Percentiles rank a stretch among this genome's conserved stretches.
Evolutionary conservation across 1,140 invertebrate genomes (phyloP).

Genomic region (Solen grandis): DNA sequence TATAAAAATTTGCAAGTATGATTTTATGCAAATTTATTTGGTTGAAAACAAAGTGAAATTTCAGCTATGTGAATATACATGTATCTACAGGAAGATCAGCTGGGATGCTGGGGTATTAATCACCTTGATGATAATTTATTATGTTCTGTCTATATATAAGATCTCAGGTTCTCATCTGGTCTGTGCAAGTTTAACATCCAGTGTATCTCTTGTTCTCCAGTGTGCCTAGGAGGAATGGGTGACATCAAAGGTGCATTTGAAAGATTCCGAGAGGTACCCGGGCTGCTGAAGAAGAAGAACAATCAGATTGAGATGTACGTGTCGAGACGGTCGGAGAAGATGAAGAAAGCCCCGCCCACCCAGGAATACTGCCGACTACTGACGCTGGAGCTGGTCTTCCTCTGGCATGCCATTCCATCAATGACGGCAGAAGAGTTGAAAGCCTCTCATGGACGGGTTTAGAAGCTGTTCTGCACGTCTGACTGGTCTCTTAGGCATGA

Average conservation of each 20-base stretch:
- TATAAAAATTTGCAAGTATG: too few relatives aligned
- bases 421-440: conserved; percentile 82
- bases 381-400: conserved; percentile 86
- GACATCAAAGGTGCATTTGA: conserved; percentile 79
- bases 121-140: too few relatives aligned
- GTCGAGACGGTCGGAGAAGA: conserved; percentile 74
- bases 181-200: too few relatives aligned
- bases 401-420: conserved; percentile 88
- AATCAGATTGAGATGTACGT: conserved; percentile 81
- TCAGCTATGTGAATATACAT: too few relatives aligned
- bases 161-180: too few relatives aligned
- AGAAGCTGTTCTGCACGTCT: too few relatives aligned
- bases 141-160: too few relatives aligned
- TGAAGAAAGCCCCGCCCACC: conserved; percentile 73
- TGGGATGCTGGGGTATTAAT: too few relatives aligned
- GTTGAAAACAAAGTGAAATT: too few relatives aligned
- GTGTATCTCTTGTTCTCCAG: conserved; percentile 79
- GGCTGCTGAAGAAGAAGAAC: conserved; percentile 79
- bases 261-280: conserved; percentile 80
- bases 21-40: too few relatives aligned
- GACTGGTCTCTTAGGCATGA: too few relatives aligned
- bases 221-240: conserved; percentile 83
- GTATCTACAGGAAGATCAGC: too few relatives aligned
- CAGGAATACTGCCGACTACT: conserved; percentile 84
- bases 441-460: conserved; percentile 65